Evolutionary conservation across 2,797 vertebrate genomes (phyloP), one percentile per base, ranked within the genome.

Genomic region (Sebastiscus albofasciatus): DNA sequence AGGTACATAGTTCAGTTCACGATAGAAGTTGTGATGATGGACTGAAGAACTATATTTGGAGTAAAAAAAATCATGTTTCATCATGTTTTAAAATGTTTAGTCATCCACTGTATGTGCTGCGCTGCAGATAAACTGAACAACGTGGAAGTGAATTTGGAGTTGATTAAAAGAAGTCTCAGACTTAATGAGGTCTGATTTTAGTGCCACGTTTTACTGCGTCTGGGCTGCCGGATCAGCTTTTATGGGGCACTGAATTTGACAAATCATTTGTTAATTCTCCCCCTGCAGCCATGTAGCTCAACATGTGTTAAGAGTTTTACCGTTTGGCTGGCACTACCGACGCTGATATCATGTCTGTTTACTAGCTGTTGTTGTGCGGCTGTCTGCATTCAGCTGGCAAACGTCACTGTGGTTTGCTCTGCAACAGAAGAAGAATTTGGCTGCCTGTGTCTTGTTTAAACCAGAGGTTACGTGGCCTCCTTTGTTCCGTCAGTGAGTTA

Each of bases 1-100:
- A 99, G 97, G 99, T 99, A 94, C 88, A 89, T 24, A 18, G 26
- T 22, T 54, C 9, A 18, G 24, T 36, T 22, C 60, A 24, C 10
- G n/a, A 3, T 9, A 24, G n/a, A 2, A 58, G n/a, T 26, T 72
- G 16, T 11, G 11, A 60, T 13, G 24, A 2, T 61, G 4, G 1
- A 16, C n/a, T 55, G 4, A 55, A 24, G 16, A 66, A 24, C 9
- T 67, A 3, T 49, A 62, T 39, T 24, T 33, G 11, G n/a, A 79
- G 52, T 16, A 6, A 10, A 31, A 12, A 65, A 36, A 18, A 66
- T 18, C 16, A 22, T 8, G 54, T 12, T 10, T 46, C 42, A 54
- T 22, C 4, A 54, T 14, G 14, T 20, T 69, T 65, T 42, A 11
- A 55, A 26, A 27, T 33, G 29, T 9, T 54, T 39, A 33, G 12